Base-by-base conservation (phyloP, 2,113 vertebrate species). In the Apistogramma diplotaenia region DNA sequence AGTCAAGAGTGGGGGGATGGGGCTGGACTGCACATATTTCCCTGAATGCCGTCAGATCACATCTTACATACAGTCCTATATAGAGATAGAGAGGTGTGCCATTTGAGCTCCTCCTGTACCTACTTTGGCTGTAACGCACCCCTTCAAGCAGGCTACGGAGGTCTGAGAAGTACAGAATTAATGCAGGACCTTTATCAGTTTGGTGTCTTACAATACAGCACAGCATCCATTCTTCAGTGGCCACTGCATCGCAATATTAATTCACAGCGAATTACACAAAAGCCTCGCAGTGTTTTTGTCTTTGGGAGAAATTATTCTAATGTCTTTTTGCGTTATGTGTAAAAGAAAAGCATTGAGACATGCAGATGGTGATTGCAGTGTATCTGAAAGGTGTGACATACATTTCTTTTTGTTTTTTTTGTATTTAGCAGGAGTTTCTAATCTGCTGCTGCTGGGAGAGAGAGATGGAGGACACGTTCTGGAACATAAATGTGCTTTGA, bases 111-210 rank as follows among this genome's bases (percentile, higher is more conserved):
- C 25, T 76, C 60, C 74, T 70, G 54, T 61, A 25, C 43, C 31
- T 29, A 57, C 82, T 57, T 67, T n/a, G 54, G 51, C 35, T 85
- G 11, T 55, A 76, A 83, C 51, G 62, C 55, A 37, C 72, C 31
- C 71, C 27, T 76, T 79, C 58, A 59, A 43, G 62, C 35, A 72
- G 57, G 59, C 84, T 83, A 89, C 82, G 59, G 13, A 33, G 76
- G 57, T 61, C 74, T 85, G 92, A 92, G 84, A 89, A 87, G 76
- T 46, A 25, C 53, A 82, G 85, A 89, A 89, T 87, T 85, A 89
- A 89, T 79, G 86, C 60, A 86, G 87, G 86, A 91, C 89, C 89
- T 91, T 91, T 87, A 91, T 93, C 84, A 91, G 89, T 91, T 91
- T 89, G 82, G 89, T 67, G 79, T 80, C 62, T 61, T 67, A 82